Evolutionary conservation across 2,113 vertebrate species (phyloP), one percentile per base, ranked within the genome.

Genomic region (Barbus barbus): DNA sequence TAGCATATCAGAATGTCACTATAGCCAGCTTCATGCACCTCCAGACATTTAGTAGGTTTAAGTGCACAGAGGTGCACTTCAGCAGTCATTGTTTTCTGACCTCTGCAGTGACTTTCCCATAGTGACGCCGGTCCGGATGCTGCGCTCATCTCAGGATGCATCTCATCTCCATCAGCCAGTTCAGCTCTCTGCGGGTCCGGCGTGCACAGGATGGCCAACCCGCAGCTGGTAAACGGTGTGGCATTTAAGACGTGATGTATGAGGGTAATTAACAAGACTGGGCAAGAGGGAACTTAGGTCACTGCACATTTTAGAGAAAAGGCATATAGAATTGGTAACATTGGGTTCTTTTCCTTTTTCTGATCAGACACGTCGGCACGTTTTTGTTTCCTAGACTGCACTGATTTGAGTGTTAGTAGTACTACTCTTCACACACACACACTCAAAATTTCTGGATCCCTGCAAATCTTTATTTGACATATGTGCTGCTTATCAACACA

Each of bases 231-330:
- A 60, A 87, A 90, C 85, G 87, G 87, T 82, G 86, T 86, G 46
- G 92, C 91, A 93, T 92, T 95, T 95, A 94, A 95, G 90, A 91
- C 91, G 87, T 95, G 94, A 95, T 95, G 88, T 93, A 94, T 86
- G 91, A 94, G 61, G 85, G 90, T 95, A 92, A 94, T 95, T 94
- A 94, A 86, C 61, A 28, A 86, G 90, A 92, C 88, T 90, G 83
- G 90, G 92, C 92, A 92, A 90, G 88, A 91, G 92, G 90, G 91
- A 92, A 90, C 81, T 44, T 60, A 60, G 91, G 92, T 92, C 92
- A 92, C 87, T 86, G 87, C 78, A 33, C 11, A 33, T 33, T 65
- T 48, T 67, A 48, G 38, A 48, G 6, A 69, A 81, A 46, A 65
- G 22, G n/a, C n/a, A 48, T 24, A 9, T 46, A 48, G 60, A 80